phyloP scores from a whole-genome alignment of 2,888 invertebrate species.

The Cacoxenus indagator region DNA sequence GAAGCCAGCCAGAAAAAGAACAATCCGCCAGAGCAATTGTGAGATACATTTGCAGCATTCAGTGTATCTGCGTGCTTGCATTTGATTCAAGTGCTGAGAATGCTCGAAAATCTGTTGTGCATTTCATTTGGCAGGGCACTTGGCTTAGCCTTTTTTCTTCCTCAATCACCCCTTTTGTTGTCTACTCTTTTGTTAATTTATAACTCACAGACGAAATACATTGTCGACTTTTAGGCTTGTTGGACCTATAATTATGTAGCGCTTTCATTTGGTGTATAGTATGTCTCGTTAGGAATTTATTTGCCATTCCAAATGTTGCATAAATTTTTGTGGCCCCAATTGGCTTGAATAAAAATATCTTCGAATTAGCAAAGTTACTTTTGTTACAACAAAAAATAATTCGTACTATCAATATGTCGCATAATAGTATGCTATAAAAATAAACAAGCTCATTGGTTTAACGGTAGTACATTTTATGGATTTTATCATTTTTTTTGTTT shows the following conservation, averaged over 20 bases:
- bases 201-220: constrained; percentile 33
- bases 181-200: constrained; percentile 43
- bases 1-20: constrained; percentile 34
- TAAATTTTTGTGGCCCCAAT: too few species aligned
- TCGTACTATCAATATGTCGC: background rate
- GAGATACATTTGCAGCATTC: too few species aligned
- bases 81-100: constrained; percentile 14
- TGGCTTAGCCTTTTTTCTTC: background rate
- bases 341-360: too few species aligned
- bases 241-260: constrained; percentile 3
- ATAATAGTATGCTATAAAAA: background rate
- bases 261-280: background rate
- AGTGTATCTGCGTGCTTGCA: background rate
- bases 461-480: background rate
- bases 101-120: constrained; percentile 4
- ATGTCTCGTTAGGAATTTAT: background rate
- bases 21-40: constrained; percentile 29
- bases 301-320: background rate
- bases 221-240: constrained; percentile 23
- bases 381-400: background rate
- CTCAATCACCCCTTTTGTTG: background rate
- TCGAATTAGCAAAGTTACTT: too few species aligned
- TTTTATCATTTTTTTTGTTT: background rate
- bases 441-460: background rate
- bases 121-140: background rate